Evolutionary conservation across 2,113 vertebrate genomes (phyloP).

Genomic region (Gopherus flavomarginatus): DNA sequence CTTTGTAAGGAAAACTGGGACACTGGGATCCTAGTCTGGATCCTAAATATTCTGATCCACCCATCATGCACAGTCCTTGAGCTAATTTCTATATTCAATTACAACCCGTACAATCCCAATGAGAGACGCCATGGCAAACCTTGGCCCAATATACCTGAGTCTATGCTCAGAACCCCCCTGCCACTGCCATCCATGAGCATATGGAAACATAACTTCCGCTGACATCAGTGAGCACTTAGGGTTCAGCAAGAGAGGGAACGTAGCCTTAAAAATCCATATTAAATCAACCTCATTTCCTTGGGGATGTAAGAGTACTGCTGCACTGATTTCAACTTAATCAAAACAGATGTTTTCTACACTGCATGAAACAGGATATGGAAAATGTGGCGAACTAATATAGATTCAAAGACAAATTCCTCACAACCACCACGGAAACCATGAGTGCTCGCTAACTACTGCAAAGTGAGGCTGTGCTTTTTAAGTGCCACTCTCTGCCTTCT

Average conservation of each 20-base stretch:
- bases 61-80: not conserved
- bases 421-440: constrained; percentile 58
- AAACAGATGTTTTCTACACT: constrained; percentile 67
- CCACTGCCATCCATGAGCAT: fast-evolving
- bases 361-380: constrained; percentile 72
- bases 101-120: not conserved
- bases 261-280: constrained; percentile 46
- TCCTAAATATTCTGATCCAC: not conserved
- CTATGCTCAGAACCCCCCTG: fast-evolving
- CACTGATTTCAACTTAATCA: constrained; percentile 69
- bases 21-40: not conserved
- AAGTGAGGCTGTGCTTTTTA: constrained; percentile 25
- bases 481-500: constrained; percentile 56
- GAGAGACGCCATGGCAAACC: not conserved
- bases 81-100: not conserved
- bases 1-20: not conserved
- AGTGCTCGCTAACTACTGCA: not conserved
- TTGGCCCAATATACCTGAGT: not conserved
- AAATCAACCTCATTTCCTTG: constrained; percentile 69
- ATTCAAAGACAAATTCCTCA: constrained; percentile 72
- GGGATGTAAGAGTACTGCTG: constrained; percentile 48
- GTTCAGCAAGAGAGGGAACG: not conserved
- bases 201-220: not conserved
- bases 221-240: not conserved
- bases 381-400: constrained; percentile 70